Evolutionary conservation across 2,797 vertebrate genomes (phyloP).

Genomic region (Propithecus perrieri): DNA sequence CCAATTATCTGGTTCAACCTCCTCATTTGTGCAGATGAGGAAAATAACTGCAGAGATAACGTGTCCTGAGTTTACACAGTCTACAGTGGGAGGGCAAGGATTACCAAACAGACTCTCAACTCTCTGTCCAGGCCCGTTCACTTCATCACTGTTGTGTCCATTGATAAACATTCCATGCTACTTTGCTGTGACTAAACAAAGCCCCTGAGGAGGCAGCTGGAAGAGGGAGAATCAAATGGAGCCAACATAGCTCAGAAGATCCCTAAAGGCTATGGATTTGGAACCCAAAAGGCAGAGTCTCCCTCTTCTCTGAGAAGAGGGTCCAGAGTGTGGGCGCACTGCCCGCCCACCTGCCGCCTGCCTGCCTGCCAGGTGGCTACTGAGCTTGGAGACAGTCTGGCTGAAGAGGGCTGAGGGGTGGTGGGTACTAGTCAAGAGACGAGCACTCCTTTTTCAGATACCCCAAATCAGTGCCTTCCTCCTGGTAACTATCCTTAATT

Average conservation of each 20-base stretch:
- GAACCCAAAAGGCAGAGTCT: not conserved
- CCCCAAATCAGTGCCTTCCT: not conserved
- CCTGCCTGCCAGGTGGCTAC: not conserved
- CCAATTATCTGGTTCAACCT: not conserved
- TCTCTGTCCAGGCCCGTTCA: not conserved
- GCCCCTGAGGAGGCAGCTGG: not conserved
- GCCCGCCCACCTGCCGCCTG: not conserved
- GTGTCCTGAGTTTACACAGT: not conserved
- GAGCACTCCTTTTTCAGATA: not conserved
- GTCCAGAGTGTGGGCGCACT: not conserved
- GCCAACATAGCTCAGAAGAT: not conserved
- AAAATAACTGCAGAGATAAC: not conserved
- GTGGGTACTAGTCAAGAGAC: not conserved
- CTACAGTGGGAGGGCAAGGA: too few species aligned
- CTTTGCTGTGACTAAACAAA: not conserved
- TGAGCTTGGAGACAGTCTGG: not conserved
- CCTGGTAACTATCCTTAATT: not conserved
- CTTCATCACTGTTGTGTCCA: not conserved
- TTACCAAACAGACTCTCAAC: fast-evolving
- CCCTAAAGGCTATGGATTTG: not conserved
- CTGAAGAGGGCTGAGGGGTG: not conserved
- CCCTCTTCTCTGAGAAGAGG: not conserved
- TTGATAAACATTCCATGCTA: not conserved
- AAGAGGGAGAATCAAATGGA: not conserved
- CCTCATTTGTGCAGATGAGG: not conserved